Percentiles rank a stretch among this genome's conserved stretches.
Conservation (phyloP, 2,888 invertebrate genomes). For the Synanthedon myopaeformis region DNA sequence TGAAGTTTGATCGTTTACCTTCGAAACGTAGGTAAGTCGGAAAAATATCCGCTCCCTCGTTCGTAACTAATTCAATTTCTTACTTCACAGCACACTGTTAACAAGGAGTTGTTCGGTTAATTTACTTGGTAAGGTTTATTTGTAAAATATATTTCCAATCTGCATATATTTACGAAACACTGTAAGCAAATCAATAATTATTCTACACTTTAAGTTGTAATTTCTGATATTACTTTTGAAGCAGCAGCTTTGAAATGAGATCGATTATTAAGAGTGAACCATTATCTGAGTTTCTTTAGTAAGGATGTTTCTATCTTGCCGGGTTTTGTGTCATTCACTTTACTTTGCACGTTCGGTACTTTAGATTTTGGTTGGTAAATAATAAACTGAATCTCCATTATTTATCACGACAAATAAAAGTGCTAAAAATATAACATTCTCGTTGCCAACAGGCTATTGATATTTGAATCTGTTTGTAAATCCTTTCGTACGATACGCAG, state of each 20-base stretch:
- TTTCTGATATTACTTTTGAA: too few species aligned
- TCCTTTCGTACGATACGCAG: background rate
- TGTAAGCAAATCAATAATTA: too few species aligned
- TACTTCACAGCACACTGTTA: conserved; percentile 34
- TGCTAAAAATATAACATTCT: background rate
- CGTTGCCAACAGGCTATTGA: background rate
- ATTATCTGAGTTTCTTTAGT: too few species aligned
- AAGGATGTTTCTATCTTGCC: too few species aligned
- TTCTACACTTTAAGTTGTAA: too few species aligned
- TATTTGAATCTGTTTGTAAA: background rate
- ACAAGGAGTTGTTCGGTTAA: conserved; percentile 36
- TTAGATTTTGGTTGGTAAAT: too few species aligned
- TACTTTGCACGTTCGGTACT: too few species aligned
- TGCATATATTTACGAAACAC: too few species aligned
- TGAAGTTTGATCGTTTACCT: background rate
- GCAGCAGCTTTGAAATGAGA: too few species aligned
- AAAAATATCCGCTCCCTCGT: conserved; percentile 9
- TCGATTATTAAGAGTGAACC: too few species aligned
- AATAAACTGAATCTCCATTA: background rate
- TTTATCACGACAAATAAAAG: background rate
- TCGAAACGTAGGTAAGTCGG: background rate
- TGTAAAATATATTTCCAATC: too few species aligned
- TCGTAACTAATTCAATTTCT: conserved; percentile 43
- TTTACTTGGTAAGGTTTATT: conserved; percentile 12
- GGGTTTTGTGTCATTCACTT: too few species aligned